Evolutionary conservation across 2,113 vertebrate species (phyloP).

Genomic region (Emydocephalus ijimae): DNA sequence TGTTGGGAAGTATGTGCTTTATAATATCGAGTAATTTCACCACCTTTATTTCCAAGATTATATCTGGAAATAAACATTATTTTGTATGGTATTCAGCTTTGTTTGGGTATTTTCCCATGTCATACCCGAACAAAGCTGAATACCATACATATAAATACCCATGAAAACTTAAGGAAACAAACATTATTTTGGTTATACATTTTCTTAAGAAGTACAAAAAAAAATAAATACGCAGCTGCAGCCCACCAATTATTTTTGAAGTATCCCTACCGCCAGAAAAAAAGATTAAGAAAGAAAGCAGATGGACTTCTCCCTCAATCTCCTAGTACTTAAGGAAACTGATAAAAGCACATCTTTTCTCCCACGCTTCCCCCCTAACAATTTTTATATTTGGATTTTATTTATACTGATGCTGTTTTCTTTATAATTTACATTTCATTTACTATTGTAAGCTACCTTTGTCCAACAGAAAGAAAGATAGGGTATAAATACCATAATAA

Average conservation of each 20-base stretch:
- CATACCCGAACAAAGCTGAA: too few species aligned
- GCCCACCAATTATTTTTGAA: background rate
- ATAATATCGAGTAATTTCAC: background rate
- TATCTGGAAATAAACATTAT: background rate
- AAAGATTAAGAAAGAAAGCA: background rate
- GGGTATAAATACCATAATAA: background rate
- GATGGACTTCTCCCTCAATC: background rate
- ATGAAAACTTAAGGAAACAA: too few species aligned
- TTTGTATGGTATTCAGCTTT: background rate
- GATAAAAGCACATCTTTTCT: background rate
- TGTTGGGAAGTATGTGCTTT: background rate
- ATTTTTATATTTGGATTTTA: background rate
- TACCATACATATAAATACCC: too few species aligned
- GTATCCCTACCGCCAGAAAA: background rate
- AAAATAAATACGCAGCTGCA: background rate
- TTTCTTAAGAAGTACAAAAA: background rate
- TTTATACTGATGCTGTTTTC: background rate
- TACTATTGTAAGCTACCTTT: background rate
- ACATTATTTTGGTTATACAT: background rate
- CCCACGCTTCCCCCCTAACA: background rate
- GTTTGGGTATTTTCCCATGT: too few species aligned
- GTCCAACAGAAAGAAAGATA: background rate
- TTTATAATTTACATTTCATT: background rate
- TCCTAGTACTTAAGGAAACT: background rate
- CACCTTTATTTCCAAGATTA: background rate